Base-by-base conservation (phyloP, 2,797 vertebrate species). In the Echeneis naucrates region DNA sequence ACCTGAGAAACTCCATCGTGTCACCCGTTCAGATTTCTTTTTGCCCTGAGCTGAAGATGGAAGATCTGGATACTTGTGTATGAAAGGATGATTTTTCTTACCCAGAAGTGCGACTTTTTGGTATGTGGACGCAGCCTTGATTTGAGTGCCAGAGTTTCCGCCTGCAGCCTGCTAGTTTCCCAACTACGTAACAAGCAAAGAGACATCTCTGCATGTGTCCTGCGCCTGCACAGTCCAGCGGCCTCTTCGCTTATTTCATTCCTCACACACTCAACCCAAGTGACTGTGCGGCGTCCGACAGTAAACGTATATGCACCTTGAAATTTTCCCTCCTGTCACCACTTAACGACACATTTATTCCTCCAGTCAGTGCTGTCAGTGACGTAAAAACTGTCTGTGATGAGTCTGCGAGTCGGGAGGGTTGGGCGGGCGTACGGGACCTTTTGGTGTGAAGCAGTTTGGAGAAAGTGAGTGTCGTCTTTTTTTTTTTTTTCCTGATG, bases 11-110 rank as follows among this genome's bases (percentile, higher is more conserved):
- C 68, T 9, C 8, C 75, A 23, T 72, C 57, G 70, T 26, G 68
- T 75, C 73, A 74, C 57, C 70, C 42, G 72, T 78, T 68, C 74
- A 61, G 62, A 80, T 14, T 14, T 38, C 16, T 14, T 14, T 38
- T 38, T 38, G 37, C 33, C 30, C 54, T 16, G 59, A 69, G 62
- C 60, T 62, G 48, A 52, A 67, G 40, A 62, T 51, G 65, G 44
- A 78, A 44, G 47, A 76, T 32, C 82, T 80, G 83, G 85, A 82
- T 70, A 59, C 91, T 94, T 73, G 76, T 91, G 93, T 78, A 92
- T 95, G 94, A 95, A 81, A 86, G 94, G 91, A 90, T 81, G 83
- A 82, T 55, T 60, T 38, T 81, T 82, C 37, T 72, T 56, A 42
- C 73, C 59, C 52, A 60, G 50, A 59, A 42, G 74, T 55, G 47